Conservation (phyloP, 1,140 invertebrate genomes). For the Lordiphosa stackelbergi region DNA sequence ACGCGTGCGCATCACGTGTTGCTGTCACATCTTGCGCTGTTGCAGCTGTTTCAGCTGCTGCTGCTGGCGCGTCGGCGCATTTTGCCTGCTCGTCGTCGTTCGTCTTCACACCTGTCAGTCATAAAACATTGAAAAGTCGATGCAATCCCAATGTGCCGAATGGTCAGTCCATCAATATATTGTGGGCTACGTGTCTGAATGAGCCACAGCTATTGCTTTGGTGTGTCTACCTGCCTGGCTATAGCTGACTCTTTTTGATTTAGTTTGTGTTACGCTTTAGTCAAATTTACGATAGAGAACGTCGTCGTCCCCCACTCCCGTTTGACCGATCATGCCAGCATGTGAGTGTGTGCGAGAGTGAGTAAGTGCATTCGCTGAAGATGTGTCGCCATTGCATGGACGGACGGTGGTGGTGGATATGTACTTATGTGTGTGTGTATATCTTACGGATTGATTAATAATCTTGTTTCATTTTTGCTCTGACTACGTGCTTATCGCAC, state of each 20-base stretch:
- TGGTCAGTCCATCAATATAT: conserved; percentile 48
- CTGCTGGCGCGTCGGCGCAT: conserved; percentile 55
- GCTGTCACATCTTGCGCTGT: conserved; percentile 21
- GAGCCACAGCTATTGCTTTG: conserved; percentile 23
- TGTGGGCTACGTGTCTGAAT: conserved; percentile 27
- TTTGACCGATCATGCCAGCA: conserved; percentile 37
- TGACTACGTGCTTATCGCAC: conserved; percentile 70
- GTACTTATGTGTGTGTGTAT: conserved; percentile 21
- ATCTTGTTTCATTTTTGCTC: conserved; percentile 64
- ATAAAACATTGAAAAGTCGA: conserved; percentile 57
- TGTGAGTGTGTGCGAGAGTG: conserved; percentile 7
- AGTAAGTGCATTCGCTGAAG: conserved; percentile 56
- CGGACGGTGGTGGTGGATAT: conserved; percentile 22
- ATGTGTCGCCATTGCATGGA: conserved; percentile 64
- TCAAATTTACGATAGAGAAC: conserved; percentile 63
- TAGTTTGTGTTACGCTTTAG: conserved; percentile 63
- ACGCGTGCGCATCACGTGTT: conserved; percentile 58
- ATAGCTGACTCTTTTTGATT: conserved; percentile 40
- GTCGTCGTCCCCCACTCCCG: conserved; percentile 1
- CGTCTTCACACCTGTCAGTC: conserved; percentile 60
- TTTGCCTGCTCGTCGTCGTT: conserved; percentile 27
- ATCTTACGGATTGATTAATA: conserved; percentile 74
- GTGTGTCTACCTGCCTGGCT: conserved; percentile 20
- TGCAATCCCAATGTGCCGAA: conserved; percentile 30
- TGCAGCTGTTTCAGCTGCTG: conserved; percentile 9